Base-by-base conservation (phyloP, 2,113 vertebrate species). In the Apteryx owenii region DNA sequence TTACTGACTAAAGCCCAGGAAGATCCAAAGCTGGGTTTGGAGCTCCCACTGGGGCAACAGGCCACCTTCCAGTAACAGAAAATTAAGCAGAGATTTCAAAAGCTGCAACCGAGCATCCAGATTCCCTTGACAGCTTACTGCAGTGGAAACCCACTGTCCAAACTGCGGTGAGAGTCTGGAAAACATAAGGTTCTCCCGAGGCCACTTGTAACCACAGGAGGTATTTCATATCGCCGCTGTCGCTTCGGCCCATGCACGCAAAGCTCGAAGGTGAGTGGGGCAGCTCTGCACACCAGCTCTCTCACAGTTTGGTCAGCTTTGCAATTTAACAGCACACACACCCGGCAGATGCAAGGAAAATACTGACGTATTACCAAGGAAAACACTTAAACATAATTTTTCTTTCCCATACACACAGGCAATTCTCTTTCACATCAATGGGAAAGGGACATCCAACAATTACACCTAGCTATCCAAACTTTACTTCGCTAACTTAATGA, bases 71-170 rank as follows among this genome's bases (percentile, higher is more conserved):
- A 44, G 25, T 0, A 76, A 65, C 14, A 12, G 18, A 15, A 21
- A 78, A 54, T 17, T 4, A 22, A 7, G 13, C 0, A 0, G 70
- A 78, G 42, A 81, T n/a, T 48, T 79, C 62, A 20, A 65, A 66
- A 65, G 10, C 46, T 13, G 70, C 9, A 64, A 7, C 31, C n/a
- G 22, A 53, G 76, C 60, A 70, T 53, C 82, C 53, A 80, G 58
- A 42, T 14, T 31, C 56, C 62, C 44, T n/a, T 4, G 0, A 51
- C 38, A 65, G 61, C 61, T 36, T 68, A 65, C 51, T 79, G 28
- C 2, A 0, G 70, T 70, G 50, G 50, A 73, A 54, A 16, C 2
- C 0, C 12, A 82, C 0, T 0, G 9, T 53, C 38, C 22, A 33
- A 29, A 64, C 22, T 10, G 60, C 0, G 6, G 26, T 0, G 1